Base-by-base conservation (phyloP, 23 tunicate species). In the Trididemnum clinides region DNA sequence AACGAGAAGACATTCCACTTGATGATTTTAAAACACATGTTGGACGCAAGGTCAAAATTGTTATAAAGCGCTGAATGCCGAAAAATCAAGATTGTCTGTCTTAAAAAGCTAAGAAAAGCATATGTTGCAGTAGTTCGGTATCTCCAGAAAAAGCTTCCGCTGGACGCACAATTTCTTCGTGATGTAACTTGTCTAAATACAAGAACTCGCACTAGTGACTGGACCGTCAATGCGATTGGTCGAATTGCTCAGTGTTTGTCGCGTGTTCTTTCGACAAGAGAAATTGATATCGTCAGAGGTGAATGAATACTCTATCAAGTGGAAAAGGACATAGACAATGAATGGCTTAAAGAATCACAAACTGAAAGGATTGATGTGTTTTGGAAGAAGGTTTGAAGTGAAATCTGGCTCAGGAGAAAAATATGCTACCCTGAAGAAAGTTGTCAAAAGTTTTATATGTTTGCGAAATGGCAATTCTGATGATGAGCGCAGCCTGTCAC, bases 171-270 rank as follows among this genome's bases (percentile, higher is more conserved):
- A 28, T 59, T 59, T 59, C 22, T 59, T 4, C 20, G 66, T 19
- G 66, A 59, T 59, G 66, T 59, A 3, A 19, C 66, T 59, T 59
- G 66, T 28, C 22, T 59, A 28, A 59, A 59, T n/a, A 12, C 66
- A 4, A n/a, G 25, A 25, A 59, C 20, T n/a, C 20, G 66, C 20
- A 25, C 20, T 19, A 59, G 25, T n/a, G 66, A 59, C 20, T 59
- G 66, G 66, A 59, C 66, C 20, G 66, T 59, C 20, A 59, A 59
- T 59, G 66, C 66, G 3, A n/a, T 59, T 59, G 66, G 66, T 59
- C 20, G 66, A n/a, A 59, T 59, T 59, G 66, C 66, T 12, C 25
- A n/a, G 23, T 59, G 66, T 28, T 19, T 59, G 25, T 28, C 66
- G 5, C 66, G 22, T 28, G 25, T 59, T 59, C 25, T 59, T 59